Percentiles rank a stretch among this genome's conserved stretches.
These are phyloP conservation scores for Holcopasites calliopsidis DNA, from an alignment of 1,140 invertebrate species.

Conservation along the genomic window DNA sequence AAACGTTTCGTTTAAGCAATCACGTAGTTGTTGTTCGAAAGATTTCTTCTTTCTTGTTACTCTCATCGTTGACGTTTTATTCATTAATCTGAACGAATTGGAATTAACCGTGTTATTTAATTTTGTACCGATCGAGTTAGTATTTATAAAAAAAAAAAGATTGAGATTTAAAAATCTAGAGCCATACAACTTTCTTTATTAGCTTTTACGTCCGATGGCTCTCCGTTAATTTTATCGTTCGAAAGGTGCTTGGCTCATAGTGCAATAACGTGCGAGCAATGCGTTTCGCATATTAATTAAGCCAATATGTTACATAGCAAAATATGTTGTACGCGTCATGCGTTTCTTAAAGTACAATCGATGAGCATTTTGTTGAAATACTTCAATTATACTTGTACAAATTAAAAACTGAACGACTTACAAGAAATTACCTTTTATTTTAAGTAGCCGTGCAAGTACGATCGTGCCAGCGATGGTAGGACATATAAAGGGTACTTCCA, in stretches of 20 bases:
- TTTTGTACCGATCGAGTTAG: neutral
- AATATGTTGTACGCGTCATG: too few relatives aligned
- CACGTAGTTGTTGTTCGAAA: slow-evolving; percentile 8
- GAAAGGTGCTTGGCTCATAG: too few relatives aligned
- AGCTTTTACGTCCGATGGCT: too few relatives aligned
- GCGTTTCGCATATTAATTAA: too few relatives aligned
- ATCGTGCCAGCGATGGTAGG: slow-evolving; percentile 1
- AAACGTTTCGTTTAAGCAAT: slow-evolving; percentile 2
- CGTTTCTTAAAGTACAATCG: too few relatives aligned
- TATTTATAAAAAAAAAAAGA: neutral
- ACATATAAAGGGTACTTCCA: slow-evolving; percentile 1
- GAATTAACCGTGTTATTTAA: neutral
- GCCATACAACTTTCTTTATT: too few relatives aligned
- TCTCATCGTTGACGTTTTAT: neutral
- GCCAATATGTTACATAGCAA: too few relatives aligned
- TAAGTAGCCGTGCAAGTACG: too few relatives aligned
- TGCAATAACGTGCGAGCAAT: too few relatives aligned
- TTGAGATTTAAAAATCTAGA: neutral
- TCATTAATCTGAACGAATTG: neutral
- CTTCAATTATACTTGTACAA: too few relatives aligned
- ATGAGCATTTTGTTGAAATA: too few relatives aligned
- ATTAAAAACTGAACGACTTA: neutral
- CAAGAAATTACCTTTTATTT: neutral
- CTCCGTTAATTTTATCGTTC: too few relatives aligned
- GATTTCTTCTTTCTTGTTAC: slow-evolving; percentile 18